phyloP scores from a whole-genome alignment of 23 tunicate species.

The Trididemnum nubilum region DNA sequence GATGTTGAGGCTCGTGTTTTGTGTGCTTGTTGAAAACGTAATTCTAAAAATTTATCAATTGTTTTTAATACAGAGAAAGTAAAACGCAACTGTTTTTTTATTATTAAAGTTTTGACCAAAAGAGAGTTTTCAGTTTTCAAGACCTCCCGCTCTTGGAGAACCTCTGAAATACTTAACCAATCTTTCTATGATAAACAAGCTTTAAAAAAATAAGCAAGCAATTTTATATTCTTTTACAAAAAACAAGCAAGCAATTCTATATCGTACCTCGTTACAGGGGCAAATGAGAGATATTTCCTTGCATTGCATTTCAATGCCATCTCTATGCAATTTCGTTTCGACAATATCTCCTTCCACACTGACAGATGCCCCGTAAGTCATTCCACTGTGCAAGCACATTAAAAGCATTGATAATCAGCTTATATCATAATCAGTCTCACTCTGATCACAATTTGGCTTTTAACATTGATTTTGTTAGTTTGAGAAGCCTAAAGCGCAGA shows the following conservation, averaged over 20 bases:
- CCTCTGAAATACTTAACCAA: too few relatives aligned
- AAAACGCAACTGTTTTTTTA: not conserved
- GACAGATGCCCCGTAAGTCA: constrained; percentile 55
- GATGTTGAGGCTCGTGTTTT: constrained; percentile 24
- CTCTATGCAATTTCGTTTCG: constrained; percentile 15
- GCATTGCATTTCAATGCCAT: constrained; percentile 49
- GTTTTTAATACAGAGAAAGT: not conserved
- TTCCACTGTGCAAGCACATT: constrained; percentile 23
- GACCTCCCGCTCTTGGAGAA: too few relatives aligned
- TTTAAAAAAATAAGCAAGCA: too few relatives aligned
- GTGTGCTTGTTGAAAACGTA: constrained; percentile 53
- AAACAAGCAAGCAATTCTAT: too few relatives aligned
- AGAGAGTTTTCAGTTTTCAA: too few relatives aligned
- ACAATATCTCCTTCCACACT: constrained; percentile 35
- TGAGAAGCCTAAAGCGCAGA: too few relatives aligned
- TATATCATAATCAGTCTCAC: too few relatives aligned
- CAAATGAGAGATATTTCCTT: constrained; percentile 25
- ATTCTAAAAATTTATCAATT: constrained; percentile 4
- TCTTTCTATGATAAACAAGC: too few relatives aligned
- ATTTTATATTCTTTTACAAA: too few relatives aligned
- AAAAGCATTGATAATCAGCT: not conserved
- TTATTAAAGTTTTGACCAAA: too few relatives aligned
- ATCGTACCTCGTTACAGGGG: constrained; percentile 45
- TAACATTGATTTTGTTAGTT: too few relatives aligned
- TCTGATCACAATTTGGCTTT: too few relatives aligned